Conservation (phyloP, 2,888 invertebrate species). For the Phortica okadai region DNA sequence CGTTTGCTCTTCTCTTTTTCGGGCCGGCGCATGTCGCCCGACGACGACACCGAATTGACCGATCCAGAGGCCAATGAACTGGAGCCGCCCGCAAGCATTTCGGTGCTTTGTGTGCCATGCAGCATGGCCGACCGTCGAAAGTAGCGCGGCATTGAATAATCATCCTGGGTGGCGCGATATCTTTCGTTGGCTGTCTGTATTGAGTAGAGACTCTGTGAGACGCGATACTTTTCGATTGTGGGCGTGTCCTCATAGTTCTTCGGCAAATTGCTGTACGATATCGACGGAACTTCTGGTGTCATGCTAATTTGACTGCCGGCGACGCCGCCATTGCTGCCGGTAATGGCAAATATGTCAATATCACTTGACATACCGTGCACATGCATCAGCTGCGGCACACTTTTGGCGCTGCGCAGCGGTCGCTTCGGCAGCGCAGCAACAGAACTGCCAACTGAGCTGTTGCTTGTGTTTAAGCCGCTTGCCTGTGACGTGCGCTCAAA, state of each 20-base stretch:
- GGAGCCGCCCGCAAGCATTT: constrained; percentile 61
- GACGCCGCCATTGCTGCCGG: constrained; percentile 59
- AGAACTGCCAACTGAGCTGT: not conserved
- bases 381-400: constrained; percentile 73
- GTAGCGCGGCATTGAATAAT: constrained; percentile 82
- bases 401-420: constrained; percentile 71
- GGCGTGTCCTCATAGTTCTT: constrained; percentile 77
- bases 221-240: constrained; percentile 76
- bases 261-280: constrained; percentile 75
- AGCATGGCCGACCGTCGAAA: constrained; percentile 77
- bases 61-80: constrained; percentile 58
- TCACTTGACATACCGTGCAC: constrained; percentile 73
- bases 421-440: constrained; percentile 57
- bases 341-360: constrained; percentile 75
- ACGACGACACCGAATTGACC: constrained; percentile 52
- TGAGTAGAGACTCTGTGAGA: constrained; percentile 74
- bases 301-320: constrained; percentile 73
- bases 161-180: constrained; percentile 76
- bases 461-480: not conserved
- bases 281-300: constrained; percentile 77
- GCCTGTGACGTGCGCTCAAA: constrained; percentile 35
- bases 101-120: constrained; percentile 67
- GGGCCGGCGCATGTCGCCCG: constrained; percentile 61
- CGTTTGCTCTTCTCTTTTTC: constrained; percentile 75
- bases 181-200: constrained; percentile 78